These are phyloP conservation scores for Epinephelus awoara DNA, from an alignment of 2,797 vertebrate species.

Conservation along the genomic window DNA sequence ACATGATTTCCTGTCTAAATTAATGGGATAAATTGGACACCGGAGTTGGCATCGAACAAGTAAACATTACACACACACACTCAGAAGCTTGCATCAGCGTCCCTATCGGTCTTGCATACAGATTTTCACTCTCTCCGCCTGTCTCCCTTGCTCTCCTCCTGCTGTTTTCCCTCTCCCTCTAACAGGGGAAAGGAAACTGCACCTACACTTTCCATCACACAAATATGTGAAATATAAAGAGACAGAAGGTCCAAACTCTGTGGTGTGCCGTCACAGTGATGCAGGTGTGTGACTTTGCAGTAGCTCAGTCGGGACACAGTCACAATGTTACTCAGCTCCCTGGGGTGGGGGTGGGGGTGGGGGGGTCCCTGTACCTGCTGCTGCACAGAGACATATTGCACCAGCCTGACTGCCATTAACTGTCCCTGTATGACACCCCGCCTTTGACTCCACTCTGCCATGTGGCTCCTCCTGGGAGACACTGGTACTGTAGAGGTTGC, in stretches of 20 bases:
- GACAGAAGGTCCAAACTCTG: constrained; percentile 26
- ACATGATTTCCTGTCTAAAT: constrained; percentile 77
- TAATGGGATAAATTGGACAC: constrained; percentile 77
- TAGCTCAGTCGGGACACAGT: constrained; percentile 53
- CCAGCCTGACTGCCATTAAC: constrained; percentile 59
- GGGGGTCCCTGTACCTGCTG: constrained; percentile 55
- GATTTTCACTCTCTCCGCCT: constrained; percentile 9
- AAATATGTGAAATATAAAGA: constrained; percentile 40
- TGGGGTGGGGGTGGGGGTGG: constrained; percentile 21
- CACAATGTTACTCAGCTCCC: constrained; percentile 69
- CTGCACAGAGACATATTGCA: constrained; percentile 62
- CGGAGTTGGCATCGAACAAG: constrained; percentile 49
- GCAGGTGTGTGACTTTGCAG: constrained; percentile 79
- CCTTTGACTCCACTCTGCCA: constrained; percentile 28
- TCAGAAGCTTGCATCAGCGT: constrained; percentile 39
- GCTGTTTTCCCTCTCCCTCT: not conserved
- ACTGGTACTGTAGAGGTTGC: constrained; percentile 4
- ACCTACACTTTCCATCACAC: constrained; percentile 1
- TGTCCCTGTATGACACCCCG: constrained; percentile 31
- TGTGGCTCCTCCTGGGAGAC: constrained; percentile 46
- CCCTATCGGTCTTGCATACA: constrained; percentile 50
- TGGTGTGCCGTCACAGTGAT: constrained; percentile 37
- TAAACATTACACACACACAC: constrained; percentile 54
- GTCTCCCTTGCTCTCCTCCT: not conserved
- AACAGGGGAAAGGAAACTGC: constrained; percentile 18